Evolutionary conservation across 2,113 vertebrate genomes (phyloP), one percentile per base, ranked within the genome.

Genomic region (Ptilorrhoa leucosticta): DNA sequence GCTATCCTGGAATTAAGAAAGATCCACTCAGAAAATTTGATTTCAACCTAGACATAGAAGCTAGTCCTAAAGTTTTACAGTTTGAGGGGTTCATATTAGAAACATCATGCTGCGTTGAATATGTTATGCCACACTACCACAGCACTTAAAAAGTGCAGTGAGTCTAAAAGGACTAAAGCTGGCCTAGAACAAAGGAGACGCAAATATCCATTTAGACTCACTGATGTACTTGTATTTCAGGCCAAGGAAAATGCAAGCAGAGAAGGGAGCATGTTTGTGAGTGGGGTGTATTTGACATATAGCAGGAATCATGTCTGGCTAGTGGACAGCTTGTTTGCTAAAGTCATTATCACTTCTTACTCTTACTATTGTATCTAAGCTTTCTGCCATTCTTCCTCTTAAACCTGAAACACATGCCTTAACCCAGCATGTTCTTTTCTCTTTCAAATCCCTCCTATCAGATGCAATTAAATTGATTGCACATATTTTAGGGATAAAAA

Each of bases 321-420:
- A 50, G 78, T 15, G 45, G 57, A 93, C 91, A 82, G 15, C 13
- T 91, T 85, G 72, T 79, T 96, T 97, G 94, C 54, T 96, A 89
- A 96, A 97, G 70, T 50, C 87, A 89, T 96, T 96, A 95, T 73
- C 91, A 71, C 81, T 90, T 89, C 50, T 83, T 86, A 71, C 61
- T 85, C n/a, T 84, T 83, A 56, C 83, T 89, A 37, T 54, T 76
- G 7, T 47, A 58, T 48, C 40, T 79, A 91, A 95, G 61, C 39
- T 83, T 93, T 95, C 70, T 90, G 39, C 91, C 81, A 72, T 94
- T 94, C 83, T 87, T 90, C 42, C 40, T 71, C 50, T 78, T 78
- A 89, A 82, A 91, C 39, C 6, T 48, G 37, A 76, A 94, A 87
- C 58, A 89, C 15, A 57, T 60, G 37, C 31, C 24, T 82, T 87